Conservation (phyloP, 1,140 invertebrate species). For the Himalopsyche phryganea region DNA sequence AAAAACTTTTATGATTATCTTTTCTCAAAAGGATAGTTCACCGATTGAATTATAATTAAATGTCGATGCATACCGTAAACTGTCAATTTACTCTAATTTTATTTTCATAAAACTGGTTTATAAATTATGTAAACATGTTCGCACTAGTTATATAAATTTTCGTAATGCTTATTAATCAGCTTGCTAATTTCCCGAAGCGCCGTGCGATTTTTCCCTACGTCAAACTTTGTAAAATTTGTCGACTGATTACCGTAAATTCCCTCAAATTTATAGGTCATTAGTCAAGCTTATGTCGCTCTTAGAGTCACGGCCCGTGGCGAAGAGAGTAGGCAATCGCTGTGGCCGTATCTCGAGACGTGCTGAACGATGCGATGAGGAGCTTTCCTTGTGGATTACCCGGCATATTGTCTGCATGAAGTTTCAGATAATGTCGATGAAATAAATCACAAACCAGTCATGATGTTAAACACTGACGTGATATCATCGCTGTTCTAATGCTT, state of each 20-base stretch:
- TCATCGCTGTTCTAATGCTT: too few relatives aligned
- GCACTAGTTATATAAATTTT: too few relatives aligned
- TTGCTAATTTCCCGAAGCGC: not conserved
- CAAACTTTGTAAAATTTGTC: constrained; percentile 5
- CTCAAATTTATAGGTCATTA: constrained; percentile 26
- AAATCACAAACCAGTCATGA: constrained; percentile 20
- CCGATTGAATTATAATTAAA: too few relatives aligned
- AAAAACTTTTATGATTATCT: too few relatives aligned
- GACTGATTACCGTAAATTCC: constrained; percentile 12
- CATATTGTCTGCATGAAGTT: constrained; percentile 3
- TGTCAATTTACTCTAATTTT: too few relatives aligned
- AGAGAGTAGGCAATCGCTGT: not conserved
- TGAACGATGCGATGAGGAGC: constrained; percentile 18
- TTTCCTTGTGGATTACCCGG: constrained; percentile 26
- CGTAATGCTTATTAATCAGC: not conserved
- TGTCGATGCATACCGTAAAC: too few relatives aligned
- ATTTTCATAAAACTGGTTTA: too few relatives aligned
- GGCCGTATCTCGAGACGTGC: constrained; percentile 12
- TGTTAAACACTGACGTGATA: not conserved
- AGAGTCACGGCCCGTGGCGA: too few relatives aligned
- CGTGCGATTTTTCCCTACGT: not conserved
- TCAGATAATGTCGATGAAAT: constrained; percentile 17
- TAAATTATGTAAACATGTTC: too few relatives aligned
- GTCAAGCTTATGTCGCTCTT: constrained; percentile 18
- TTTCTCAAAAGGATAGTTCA: too few relatives aligned